Base-by-base conservation (phyloP, 2,888 invertebrate species). In the Proisotoma minuta region DNA sequence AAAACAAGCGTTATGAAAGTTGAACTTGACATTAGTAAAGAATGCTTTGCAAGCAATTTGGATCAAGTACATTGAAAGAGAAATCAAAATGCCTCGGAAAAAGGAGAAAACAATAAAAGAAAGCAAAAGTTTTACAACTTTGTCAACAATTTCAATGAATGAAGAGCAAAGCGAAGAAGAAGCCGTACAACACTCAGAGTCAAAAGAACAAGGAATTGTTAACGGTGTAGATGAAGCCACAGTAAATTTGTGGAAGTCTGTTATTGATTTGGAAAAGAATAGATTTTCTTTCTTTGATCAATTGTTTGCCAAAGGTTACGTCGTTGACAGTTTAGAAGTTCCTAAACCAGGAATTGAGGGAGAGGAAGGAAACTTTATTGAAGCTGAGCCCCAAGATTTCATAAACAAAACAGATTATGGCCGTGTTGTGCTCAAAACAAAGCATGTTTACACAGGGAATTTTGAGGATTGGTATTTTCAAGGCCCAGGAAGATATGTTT, bases 361-460 rank as follows among this genome's bases (percentile, higher is more conserved):
- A 34, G 52, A 50, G 12, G 60, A 34, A n/a, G 62, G 60, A 15
- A 39, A 62, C 22, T 63, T 73, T 28, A 50, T 73, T 1, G 73
- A 69, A 51, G 73, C 68, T 1, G 70, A 70, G 3, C 39, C 54
- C 27, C 23, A 23, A 3, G 60, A 69, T 34, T 66, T 62, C 24
- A 34, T 59, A n/a, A 50, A 62, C 18, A 65, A 65, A 52, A 56
- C 70, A 15, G 68, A 69, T 22, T 73, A 70, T 54, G 73, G 68
- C 3, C 51, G 70, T 18, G 57, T 69, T 1, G 70, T 71, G 5
- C 62, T 73, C 39, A 73, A 73, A 60, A 70, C 69, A 15, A 73
- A 73, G 49, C 60, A 72, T 39, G 62, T 72, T 8, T 73, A 69
- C 59, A 69, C 68, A 0, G 73, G 73, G 26, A 66, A 70, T 43